A percentile compares a stretch with the other conserved stretches of the same genome.
These are phyloP conservation scores for Cyphomyrus discorhynchus DNA, from an alignment of 2,113 vertebrate species.

Conservation along the genomic window DNA sequence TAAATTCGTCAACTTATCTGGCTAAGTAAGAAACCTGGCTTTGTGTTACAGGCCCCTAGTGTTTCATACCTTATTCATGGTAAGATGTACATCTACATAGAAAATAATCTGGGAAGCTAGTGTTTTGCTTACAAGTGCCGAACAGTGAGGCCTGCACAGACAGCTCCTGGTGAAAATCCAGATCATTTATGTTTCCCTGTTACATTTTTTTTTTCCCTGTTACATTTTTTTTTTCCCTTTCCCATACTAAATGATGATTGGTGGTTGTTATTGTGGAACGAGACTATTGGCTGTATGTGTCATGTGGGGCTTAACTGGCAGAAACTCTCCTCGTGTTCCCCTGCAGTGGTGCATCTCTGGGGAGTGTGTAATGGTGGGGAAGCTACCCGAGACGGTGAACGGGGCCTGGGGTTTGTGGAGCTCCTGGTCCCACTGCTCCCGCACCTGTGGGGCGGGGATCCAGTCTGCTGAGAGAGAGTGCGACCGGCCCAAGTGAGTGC, in stretches of 20 bases:
- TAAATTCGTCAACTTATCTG: not conserved
- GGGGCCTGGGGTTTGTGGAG: conserved; percentile 88
- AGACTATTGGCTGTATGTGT: not conserved
- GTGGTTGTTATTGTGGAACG: not conserved
- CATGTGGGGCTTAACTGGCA: not conserved
- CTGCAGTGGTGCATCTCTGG: conserved; percentile 90
- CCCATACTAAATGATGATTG: not conserved
- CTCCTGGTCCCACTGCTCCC: conserved; percentile 86
- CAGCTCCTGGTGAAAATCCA: not conserved
- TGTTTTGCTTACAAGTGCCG: not conserved
- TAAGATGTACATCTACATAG: not conserved
- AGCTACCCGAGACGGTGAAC: conserved; percentile 81
- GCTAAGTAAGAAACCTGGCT: not conserved
- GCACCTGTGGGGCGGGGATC: conserved; percentile 85
- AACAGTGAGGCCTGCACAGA: not conserved
- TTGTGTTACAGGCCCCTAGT: not conserved
- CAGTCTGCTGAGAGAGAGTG: conserved; percentile 86
- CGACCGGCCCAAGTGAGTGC: conserved; percentile 81
- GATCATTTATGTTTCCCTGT: not conserved
- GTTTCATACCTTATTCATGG: not conserved
- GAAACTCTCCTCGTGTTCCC: not conserved
- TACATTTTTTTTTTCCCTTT: not conserved
- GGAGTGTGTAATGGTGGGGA: conserved; percentile 89
- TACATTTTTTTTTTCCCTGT: not conserved
- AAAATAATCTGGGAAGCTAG: not conserved